Conservation (phyloP, 2,797 vertebrate species). For the Acanthurus leucopareius region DNA sequence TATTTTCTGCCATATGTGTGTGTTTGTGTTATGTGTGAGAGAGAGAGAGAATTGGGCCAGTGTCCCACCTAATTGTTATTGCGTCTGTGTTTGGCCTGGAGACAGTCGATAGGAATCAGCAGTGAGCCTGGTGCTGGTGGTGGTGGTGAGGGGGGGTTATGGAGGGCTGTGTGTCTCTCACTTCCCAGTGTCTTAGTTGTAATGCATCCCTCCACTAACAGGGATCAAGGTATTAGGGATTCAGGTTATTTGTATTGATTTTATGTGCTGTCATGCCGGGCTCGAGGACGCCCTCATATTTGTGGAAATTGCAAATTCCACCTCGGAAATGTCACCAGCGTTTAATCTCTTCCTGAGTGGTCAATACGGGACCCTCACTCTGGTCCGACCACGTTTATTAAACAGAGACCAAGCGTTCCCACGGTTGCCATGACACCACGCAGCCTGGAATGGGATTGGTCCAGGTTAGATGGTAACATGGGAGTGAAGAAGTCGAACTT, state of each 20-base stretch:
- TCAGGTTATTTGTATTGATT: constrained; percentile 99
- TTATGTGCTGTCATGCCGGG: constrained; percentile 94
- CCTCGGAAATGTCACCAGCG: constrained; percentile 97
- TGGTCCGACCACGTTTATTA: constrained; percentile 86
- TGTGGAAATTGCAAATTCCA: constrained; percentile 99
- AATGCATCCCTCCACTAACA: constrained; percentile 94
- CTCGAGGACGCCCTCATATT: constrained; percentile 95
- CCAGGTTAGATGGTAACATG: constrained; percentile 68
- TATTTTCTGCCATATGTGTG: constrained; percentile 47
- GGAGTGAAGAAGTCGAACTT: constrained; percentile 72
- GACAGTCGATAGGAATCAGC: constrained; percentile 91
- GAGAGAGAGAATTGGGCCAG: constrained; percentile 81
- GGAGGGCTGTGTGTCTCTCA: constrained; percentile 82
- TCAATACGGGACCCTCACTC: constrained; percentile 90
- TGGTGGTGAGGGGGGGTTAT: constrained; percentile 46
- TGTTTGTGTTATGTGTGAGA: constrained; percentile 68
- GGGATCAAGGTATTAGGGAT: constrained; percentile 99
- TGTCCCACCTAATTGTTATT: constrained; percentile 91
- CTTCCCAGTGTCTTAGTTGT: constrained; percentile 90
- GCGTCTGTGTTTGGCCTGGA: constrained; percentile 85
- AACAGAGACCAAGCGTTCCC: constrained; percentile 84
- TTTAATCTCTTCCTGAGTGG: constrained; percentile 94
- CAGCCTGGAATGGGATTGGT: constrained; percentile 51
- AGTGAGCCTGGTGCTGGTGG: constrained; percentile 71
- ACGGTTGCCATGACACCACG: constrained; percentile 81